phyloP scores from a whole-genome alignment of 2,113 vertebrate species.

The Megatriorchis doriae region DNA sequence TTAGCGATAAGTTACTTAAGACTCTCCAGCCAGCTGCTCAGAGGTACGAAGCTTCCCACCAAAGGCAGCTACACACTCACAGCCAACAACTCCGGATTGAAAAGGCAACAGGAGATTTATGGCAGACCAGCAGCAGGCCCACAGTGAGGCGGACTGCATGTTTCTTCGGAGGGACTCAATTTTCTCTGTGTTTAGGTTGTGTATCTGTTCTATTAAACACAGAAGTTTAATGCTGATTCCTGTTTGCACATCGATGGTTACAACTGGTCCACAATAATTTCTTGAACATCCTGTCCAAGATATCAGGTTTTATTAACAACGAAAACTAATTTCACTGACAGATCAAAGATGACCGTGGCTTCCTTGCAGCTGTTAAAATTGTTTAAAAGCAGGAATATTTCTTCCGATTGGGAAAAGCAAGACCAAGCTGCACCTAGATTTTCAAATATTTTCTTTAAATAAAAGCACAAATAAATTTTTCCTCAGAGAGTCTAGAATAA shows the following conservation, averaged over 20 bases:
- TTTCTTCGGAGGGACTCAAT: neutral
- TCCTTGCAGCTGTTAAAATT: neutral
- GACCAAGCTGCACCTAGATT: neutral
- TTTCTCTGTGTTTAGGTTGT: neutral
- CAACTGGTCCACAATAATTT: neutral
- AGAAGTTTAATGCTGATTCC: neutral
- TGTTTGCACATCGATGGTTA: neutral
- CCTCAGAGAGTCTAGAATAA: neutral
- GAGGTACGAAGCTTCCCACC: neutral
- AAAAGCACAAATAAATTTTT: slow-evolving; percentile 9
- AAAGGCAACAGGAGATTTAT: neutral
- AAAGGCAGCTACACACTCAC: neutral
- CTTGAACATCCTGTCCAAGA: neutral
- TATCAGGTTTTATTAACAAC: slow-evolving; percentile 31
- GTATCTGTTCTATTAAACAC: neutral
- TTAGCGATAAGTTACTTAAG: neutral
- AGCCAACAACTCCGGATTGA: neutral
- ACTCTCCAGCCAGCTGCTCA: neutral
- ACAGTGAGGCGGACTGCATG: neutral
- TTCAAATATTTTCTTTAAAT: slow-evolving; percentile 26
- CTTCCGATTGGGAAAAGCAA: neutral
- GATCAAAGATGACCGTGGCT: slow-evolving; percentile 26
- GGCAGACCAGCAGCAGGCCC: neutral
- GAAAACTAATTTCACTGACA: slow-evolving; percentile 35
- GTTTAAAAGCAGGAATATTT: slow-evolving; percentile 15